These are phyloP conservation scores for Seira musarum DNA, from an alignment of 2,888 invertebrate species.

Conservation along the genomic window DNA sequence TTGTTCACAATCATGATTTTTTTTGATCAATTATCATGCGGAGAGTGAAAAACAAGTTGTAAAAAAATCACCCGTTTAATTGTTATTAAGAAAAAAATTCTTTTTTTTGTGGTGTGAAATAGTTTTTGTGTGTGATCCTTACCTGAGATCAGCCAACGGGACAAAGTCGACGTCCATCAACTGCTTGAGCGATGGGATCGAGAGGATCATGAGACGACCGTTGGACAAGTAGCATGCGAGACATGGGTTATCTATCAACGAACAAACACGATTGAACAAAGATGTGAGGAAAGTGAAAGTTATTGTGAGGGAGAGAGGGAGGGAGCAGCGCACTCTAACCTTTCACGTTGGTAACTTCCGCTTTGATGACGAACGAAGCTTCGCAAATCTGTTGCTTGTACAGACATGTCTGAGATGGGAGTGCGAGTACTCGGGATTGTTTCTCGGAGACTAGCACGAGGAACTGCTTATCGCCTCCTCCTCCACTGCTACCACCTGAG, in stretches of 20 bases:
- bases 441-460: constrained; percentile 95
- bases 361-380: constrained; percentile 93
- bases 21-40: too few species aligned
- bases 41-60: too few species aligned
- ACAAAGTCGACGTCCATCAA: constrained; percentile 95
- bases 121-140: constrained; percentile 71
- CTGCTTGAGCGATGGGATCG: constrained; percentile 94
- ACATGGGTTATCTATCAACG: constrained; percentile 88
- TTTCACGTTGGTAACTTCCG: constrained; percentile 93
- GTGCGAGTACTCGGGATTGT: constrained; percentile 92
- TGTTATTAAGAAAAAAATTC: background rate
- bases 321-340: constrained; percentile 74
- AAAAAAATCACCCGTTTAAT: too few species aligned
- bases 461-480: constrained; percentile 91
- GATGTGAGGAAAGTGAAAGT: constrained; percentile 21
- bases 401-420: constrained; percentile 96
- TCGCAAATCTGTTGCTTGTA: constrained; percentile 95
- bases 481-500: constrained; percentile 54
- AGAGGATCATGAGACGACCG: constrained; percentile 94
- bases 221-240: constrained; percentile 95
- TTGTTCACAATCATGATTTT: too few species aligned
- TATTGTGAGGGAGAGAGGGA: constrained; percentile 2
- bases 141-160: constrained; percentile 95
- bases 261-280: constrained; percentile 33
- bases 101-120: background rate